phyloP scores from a whole-genome alignment of 1,140 invertebrate species.

The Aradophagus sp. region DNA sequence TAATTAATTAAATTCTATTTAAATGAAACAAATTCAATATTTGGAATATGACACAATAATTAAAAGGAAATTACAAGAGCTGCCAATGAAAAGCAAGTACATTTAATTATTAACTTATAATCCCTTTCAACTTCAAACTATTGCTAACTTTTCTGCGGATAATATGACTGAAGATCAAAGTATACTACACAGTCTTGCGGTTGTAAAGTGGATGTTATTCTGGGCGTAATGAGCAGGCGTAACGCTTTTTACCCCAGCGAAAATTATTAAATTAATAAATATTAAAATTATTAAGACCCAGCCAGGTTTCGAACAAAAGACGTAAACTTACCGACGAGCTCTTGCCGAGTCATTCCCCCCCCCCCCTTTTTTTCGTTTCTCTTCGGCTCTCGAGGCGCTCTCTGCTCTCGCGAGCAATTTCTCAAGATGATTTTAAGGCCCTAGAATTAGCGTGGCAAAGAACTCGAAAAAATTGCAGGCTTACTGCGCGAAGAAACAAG shows the following conservation, averaged over 20 bases:
- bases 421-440: constrained; percentile 66
- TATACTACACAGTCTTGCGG: too few relatives aligned
- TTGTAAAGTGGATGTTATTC: too few relatives aligned
- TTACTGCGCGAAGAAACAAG: constrained; percentile 57
- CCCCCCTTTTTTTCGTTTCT: constrained; percentile 41
- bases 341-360: constrained; percentile 27
- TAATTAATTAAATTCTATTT: too few relatives aligned
- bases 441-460: constrained; percentile 68
- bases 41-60: too few relatives aligned
- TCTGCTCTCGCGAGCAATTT: constrained; percentile 61
- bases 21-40: too few relatives aligned
- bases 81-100: too few relatives aligned
- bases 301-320: constrained; percentile 37
- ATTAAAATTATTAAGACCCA: constrained; percentile 17
- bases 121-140: too few relatives aligned
- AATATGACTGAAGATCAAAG: too few relatives aligned
- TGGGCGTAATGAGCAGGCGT: too few relatives aligned
- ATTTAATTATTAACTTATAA: too few relatives aligned
- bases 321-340: constrained; percentile 33
- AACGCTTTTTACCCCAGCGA: not conserved
- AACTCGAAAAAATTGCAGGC: constrained; percentile 69
- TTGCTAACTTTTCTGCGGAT: too few relatives aligned
- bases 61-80: too few relatives aligned
- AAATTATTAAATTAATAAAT: constrained; percentile 6
- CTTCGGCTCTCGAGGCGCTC: constrained; percentile 27